These are phyloP conservation scores for Premnoplex brunnescens DNA, from an alignment of 2,797 vertebrate genomes.

Conservation along the genomic window DNA sequence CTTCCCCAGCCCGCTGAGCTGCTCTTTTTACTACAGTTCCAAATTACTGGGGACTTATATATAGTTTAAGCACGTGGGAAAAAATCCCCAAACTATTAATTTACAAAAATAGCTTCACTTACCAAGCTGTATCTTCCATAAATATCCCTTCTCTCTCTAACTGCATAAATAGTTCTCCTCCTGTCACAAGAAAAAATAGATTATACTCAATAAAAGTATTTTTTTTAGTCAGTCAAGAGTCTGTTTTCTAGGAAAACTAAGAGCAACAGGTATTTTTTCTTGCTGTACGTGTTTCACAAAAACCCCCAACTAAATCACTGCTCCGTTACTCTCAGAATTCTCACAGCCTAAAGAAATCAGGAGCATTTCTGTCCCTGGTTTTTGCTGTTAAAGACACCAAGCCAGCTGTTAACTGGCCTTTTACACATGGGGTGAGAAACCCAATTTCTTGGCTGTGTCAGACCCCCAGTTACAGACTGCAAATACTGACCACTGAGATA, in stretches of 20 bases:
- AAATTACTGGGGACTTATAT: neutral
- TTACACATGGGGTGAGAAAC: neutral
- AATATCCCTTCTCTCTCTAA: constrained; percentile 99
- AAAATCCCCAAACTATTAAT: neutral
- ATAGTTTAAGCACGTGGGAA: neutral
- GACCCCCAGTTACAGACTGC: neutral
- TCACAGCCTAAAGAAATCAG: neutral
- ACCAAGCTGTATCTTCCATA: constrained; percentile 99
- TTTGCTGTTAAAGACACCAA: neutral
- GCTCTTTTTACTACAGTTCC: neutral
- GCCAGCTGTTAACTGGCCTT: neutral
- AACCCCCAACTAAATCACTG: neutral
- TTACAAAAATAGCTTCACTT: constrained; percentile 70
- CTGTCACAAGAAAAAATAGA: constrained; percentile 72
- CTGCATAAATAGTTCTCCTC: constrained; percentile 99
- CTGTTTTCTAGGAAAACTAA: neutral
- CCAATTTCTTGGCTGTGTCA: neutral
- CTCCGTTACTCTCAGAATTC: neutral
- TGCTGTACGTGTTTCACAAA: neutral
- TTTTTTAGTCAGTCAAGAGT: constrained; percentile 20
- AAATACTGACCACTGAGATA: constrained; percentile 95
- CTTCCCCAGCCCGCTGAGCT: neutral
- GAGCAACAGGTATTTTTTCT: neutral
- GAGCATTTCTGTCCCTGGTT: neutral
- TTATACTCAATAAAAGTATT: neutral